These are phyloP conservation scores for Anser brachyrhynchus DNA, from an alignment of 2,113 vertebrate genomes.

Conservation along the genomic window DNA sequence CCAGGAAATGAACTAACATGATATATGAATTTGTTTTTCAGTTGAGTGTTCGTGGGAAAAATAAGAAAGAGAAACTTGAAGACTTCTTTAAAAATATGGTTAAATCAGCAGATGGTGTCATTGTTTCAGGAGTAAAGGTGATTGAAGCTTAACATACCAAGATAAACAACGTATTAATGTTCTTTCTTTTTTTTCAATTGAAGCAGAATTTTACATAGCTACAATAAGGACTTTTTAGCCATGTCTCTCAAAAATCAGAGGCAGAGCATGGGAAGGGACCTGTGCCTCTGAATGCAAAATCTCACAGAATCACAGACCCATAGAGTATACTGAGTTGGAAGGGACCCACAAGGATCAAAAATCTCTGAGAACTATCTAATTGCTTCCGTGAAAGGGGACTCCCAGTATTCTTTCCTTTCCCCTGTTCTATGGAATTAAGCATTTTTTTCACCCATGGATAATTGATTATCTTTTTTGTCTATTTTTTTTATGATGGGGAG, in stretches of 20 bases:
- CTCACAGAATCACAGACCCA: background rate
- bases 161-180: background rate
- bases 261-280: background rate
- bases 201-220: background rate
- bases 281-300: background rate
- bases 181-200: background rate
- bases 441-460: background rate
- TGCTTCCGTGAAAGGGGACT: background rate
- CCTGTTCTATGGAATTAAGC: background rate
- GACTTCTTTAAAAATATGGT: conserved; percentile 99
- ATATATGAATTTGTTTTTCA: conserved; percentile 72
- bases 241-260: background rate
- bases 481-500: background rate
- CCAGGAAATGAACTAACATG: background rate
- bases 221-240: background rate
- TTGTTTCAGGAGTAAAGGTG: conserved; percentile 98
- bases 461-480: background rate
- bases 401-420: background rate
- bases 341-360: too few relatives aligned
- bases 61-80: conserved; percentile 98
- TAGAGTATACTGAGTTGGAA: too few relatives aligned
- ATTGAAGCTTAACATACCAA: background rate
- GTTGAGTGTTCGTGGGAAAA: conserved; percentile 98
- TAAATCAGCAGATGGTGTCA: conserved; percentile 97
- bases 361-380: background rate